Evolutionary conservation across 2,888 invertebrate genomes (phyloP), one percentile per base, ranked within the genome.

Genomic region (Aspidiotus destructor): DNA sequence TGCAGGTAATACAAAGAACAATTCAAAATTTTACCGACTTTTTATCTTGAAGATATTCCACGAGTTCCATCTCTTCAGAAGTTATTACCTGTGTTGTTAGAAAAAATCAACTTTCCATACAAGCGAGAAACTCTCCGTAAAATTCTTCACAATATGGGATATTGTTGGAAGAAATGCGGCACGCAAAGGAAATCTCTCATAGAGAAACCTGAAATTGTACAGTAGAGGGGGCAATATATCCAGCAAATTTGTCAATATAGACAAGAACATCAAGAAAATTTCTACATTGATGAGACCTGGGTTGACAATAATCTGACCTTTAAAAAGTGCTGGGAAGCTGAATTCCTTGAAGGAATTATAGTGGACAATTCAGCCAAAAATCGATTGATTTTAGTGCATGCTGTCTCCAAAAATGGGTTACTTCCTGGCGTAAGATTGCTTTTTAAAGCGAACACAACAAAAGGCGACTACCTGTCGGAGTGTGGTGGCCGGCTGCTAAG

Each of bases 381-480:
- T 53, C 5, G 63, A 15, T n/a, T 63, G 53, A 63, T 48, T 53
- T 41, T 62, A 11, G 53, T 63, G 9, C 53, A 63, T 53, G 63
- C 53, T 5, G 11, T 10, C 9, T 53, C 63, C 53, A 41, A 53
- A 17, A 53, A 53, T 63, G 54, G 63, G 41, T 8, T 63, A 11
- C 40, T 62, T 8, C 44, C 8, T 10, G 53, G 53, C 6, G 41
- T 53, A n/a, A 5, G 40, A 28, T 8, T 53, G 41, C 11, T 63
- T 17, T 63, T 11, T 53, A 28, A 40, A 41, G 63, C 63, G 8
- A 63, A 63, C 40, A 13, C n/a, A 52, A 41, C 63, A 53, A 63
- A 9, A 40, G 63, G 63, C 9, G 63, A 63, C 40, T 63, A 63
- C 54, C 63, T n/a, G n/a, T n/a, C n/a, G n/a, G n/a, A n/a, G n/a